These are phyloP conservation scores for Leucophenga montana DNA, from an alignment of 2,888 invertebrate genomes.

Conservation along the genomic window DNA sequence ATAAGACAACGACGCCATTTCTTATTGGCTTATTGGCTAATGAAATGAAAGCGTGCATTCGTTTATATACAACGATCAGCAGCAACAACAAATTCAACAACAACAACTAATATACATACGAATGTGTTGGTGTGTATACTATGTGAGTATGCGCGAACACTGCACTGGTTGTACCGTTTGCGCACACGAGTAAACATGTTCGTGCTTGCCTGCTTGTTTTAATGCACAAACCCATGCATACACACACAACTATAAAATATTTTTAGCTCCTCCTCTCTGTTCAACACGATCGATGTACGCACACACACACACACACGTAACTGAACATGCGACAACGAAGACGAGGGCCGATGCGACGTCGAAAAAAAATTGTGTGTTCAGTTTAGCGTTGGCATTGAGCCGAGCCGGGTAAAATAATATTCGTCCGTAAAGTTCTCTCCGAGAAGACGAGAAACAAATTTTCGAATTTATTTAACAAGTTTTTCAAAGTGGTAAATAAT, in stretches of 20 bases:
- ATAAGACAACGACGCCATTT: slow-evolving; percentile 53
- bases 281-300: slow-evolving; percentile 44
- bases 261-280: slow-evolving; percentile 40
- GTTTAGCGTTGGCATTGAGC: slow-evolving; percentile 73
- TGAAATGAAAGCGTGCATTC: slow-evolving; percentile 7
- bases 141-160: background rate
- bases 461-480: no score
- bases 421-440: slow-evolving; percentile 48
- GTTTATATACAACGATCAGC: slow-evolving; percentile 43
- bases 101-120: slow-evolving; percentile 19
- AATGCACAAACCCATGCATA: background rate
- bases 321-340: no score
- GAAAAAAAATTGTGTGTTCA: slow-evolving; percentile 55
- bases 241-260: slow-evolving; percentile 45
- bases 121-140: no score
- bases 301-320: slow-evolving; percentile 29
- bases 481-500: background rate
- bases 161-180: background rate
- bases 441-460: background rate
- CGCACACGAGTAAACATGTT: background rate
- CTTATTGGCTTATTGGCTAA: slow-evolving; percentile 52
- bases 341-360: no score
- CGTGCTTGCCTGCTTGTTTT: background rate
- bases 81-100: slow-evolving; percentile 18
- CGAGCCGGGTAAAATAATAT: slow-evolving; percentile 70